Base-by-base conservation (phyloP, 2,113 vertebrate species). In the Cyanoderma ruficeps region DNA sequence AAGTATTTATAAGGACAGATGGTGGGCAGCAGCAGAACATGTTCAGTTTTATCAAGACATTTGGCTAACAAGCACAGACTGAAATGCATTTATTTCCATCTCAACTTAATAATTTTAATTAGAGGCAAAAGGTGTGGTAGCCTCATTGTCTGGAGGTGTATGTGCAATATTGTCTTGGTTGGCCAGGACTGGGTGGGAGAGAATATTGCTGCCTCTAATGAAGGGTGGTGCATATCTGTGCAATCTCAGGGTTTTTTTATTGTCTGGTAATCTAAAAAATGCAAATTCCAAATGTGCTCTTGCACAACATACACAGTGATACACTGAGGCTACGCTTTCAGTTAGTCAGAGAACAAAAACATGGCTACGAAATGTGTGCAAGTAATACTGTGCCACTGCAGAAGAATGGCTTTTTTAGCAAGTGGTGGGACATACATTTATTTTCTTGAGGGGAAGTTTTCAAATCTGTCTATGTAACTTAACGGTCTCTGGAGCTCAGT, bases 151-250 rank as follows among this genome's bases (percentile, higher is more conserved):
- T 93, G 91, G 88, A 83, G 47, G 78, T 53, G 49, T 94, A 95
- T 84, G 70, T 96, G 94, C 95, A 95, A 95, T 96, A 74, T 94
- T 96, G 96, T 83, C 95, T 96, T 92, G 90, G 89, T 92, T 92
- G 90, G 94, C 94, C 74, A 96, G 96, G 94, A 79, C 91, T 89
- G 92, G 97, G 94, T 89, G 65, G 94, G 83, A 93, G 75, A 89
- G 68, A 91, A 79, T 69, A 86, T 94, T 85, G 3, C 74, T 87
- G 67, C 64, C 31, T 90, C 69, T 96, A 88, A 89, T 83, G 89
- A 97, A 96, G 92, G 94, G 90, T 37, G 89, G 93, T 90, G 83
- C 72, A 55, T 56, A 89, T 86, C 90, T 93, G 22, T 91, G 78
- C 52, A 61, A 83, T 93, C 92, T 94, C 85, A 56, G 10, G 50